Percentiles rank a stretch among this genome's conserved stretches.
Conservation (phyloP, 2,888 invertebrate species). For the Phortica okadai region DNA sequence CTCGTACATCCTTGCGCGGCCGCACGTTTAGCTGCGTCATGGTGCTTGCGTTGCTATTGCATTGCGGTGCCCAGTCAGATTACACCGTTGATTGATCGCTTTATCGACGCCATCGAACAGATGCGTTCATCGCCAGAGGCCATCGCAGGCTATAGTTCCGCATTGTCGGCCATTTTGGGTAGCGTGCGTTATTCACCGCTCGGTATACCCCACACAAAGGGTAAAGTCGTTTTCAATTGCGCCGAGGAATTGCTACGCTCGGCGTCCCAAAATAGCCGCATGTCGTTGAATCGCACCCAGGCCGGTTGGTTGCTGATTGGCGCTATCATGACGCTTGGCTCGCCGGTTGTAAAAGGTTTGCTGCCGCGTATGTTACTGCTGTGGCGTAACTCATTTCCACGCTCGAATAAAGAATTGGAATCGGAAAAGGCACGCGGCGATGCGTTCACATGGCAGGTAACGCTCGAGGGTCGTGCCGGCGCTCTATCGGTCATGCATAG, state of each 20-base stretch:
- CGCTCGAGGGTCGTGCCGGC: slow-evolving; percentile 96
- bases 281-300: slow-evolving; percentile 95
- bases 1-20: slow-evolving; percentile 96
- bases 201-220: slow-evolving; percentile 97
- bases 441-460: slow-evolving; percentile 99
- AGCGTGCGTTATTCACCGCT: slow-evolving; percentile 92
- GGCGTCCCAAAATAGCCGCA: slow-evolving; percentile 96
- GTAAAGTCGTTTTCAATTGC: slow-evolving; percentile 97
- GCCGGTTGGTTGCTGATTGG: slow-evolving; percentile 99
- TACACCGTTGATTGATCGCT: slow-evolving; percentile 93
- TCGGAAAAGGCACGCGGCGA: slow-evolving; percentile 97
- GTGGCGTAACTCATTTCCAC: slow-evolving; percentile 98
- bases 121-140: slow-evolving; percentile 93
- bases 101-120: slow-evolving; percentile 91
- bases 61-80: slow-evolving; percentile 96
- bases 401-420: slow-evolving; percentile 96
- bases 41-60: slow-evolving; percentile 93
- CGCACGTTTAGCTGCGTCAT: slow-evolving; percentile 94
- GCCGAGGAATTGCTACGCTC: slow-evolving; percentile 97
- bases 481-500: slow-evolving; percentile 97
- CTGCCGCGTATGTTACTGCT: slow-evolving; percentile 94
- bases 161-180: slow-evolving; percentile 94
- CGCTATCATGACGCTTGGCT: slow-evolving; percentile 96
- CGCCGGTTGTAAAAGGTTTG: slow-evolving; percentile 93
- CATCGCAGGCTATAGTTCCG: slow-evolving; percentile 93